Evolutionary conservation across 2,888 invertebrate genomes (phyloP).

Genomic region (Drosophila suboccidentalis): DNA sequence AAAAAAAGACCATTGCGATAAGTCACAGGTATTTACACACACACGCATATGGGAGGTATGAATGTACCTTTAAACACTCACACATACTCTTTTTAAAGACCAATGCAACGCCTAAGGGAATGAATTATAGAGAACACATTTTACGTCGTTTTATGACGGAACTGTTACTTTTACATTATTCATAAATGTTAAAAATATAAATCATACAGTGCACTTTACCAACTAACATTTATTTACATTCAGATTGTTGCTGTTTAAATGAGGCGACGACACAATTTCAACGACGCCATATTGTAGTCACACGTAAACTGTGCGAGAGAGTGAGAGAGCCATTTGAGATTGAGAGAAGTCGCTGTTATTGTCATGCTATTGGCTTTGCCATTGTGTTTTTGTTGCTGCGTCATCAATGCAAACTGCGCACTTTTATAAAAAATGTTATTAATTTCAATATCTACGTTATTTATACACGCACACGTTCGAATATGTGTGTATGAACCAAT

Average conservation of each 20-base stretch:
- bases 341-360: conserved; percentile 57
- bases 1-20: not conserved
- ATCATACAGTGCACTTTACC: not conserved
- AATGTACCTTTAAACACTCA: not conserved
- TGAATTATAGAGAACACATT: not conserved
- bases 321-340: conserved; percentile 47
- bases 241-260: conserved; percentile 55
- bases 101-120: conserved; percentile 60
- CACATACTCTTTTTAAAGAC: conserved; percentile 45
- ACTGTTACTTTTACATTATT: conserved; percentile 23
- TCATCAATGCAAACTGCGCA: conserved; percentile 80
- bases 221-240: conserved; percentile 40
- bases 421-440: conserved; percentile 51
- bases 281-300: conserved; percentile 75
- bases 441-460: conserved; percentile 37
- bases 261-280: conserved; percentile 72
- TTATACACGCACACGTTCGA: not conserved
- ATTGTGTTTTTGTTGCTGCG: conserved; percentile 77
- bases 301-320: conserved; percentile 51
- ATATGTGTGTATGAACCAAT: not conserved
- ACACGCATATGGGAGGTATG: not conserved
- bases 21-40: conserved; percentile 9
- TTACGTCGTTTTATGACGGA: not conserved
- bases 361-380: conserved; percentile 60
- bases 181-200: conserved; percentile 11